Evolutionary conservation across 2,888 invertebrate species (phyloP), one percentile per base, ranked within the genome.

Genomic region (Dorcus hopei): DNA sequence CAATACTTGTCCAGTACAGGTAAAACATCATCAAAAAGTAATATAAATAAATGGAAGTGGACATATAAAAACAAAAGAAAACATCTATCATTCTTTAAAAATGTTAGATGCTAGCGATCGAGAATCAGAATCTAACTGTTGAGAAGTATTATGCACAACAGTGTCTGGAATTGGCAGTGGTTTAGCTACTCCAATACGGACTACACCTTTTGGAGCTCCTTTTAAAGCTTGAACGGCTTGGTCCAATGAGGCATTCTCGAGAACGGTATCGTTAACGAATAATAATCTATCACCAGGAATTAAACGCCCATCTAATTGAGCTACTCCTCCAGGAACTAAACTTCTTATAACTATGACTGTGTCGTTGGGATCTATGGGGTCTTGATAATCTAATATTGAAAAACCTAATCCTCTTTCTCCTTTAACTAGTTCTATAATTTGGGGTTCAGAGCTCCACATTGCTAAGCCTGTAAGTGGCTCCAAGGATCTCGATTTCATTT

Each of bases 311-410:
- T 98, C 97, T 68, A 93, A 84, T 77, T 97, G 96, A 47, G 99
- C 99, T 52, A 97, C 97, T 16, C 99, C 99, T 51, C 97, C 98
- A 23, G 98, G 99, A 60, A 99, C 99, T 70, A 99, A 84, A 68
- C 97, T 97, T 68, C 98, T 88, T 76, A 99, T 97, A 69, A 99
- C 97, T 75, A 99, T 98, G 73, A 99, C 90, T 61, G 97, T 97
- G 80, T 97, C 96, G 71, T 92, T 88, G 47, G 96, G 94, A 80
- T 98, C 96, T 79, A 96, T 85, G 38, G 98, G 98, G 83, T 99
- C 98, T 81, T 89, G 88, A 78, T 91, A 91, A 81, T 95, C 99
- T 68, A 99, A 85, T 78, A 99, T 97, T 63, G 97, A 97, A 83
- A 99, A 99, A 61, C 99, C 99, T 59, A 99, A 86, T 9, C 99